Conservation (phyloP, 2,888 invertebrate genomes). For the Stenodema calcarata region DNA sequence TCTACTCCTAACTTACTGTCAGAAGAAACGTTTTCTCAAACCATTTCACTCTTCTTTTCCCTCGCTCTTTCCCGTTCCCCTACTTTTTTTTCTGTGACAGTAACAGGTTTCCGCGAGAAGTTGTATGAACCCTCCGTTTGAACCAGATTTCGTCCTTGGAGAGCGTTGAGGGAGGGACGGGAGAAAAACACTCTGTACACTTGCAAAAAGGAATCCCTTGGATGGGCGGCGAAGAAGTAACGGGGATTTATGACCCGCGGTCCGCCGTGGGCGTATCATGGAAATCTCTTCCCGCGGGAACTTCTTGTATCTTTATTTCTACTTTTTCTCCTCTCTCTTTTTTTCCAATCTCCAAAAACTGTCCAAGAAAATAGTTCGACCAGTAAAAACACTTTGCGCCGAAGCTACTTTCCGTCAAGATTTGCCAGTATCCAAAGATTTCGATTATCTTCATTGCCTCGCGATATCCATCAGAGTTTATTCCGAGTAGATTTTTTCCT, state of each 20-base stretch:
- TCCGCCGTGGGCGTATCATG: background rate
- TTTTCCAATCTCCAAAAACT: no score
- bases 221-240: background rate
- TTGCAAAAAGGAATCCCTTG: background rate
- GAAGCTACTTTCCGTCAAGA: no score
- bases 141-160: background rate
- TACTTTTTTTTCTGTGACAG: background rate
- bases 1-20: no score
- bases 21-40: no score
- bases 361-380: no score
- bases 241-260: background rate
- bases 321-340: background rate
- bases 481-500: no score
- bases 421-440: no score
- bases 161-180: background rate
- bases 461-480: no score
- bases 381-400: no score
- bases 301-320: background rate
- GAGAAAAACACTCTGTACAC: background rate
- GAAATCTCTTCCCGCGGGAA: background rate
- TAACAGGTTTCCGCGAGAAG: background rate
- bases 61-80: no score
- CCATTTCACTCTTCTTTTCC: no score
- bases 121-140: background rate
- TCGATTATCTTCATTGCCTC: no score